Evolutionary conservation across 2,888 invertebrate species (phyloP).

Genomic region (Heliconius ethilla): DNA sequence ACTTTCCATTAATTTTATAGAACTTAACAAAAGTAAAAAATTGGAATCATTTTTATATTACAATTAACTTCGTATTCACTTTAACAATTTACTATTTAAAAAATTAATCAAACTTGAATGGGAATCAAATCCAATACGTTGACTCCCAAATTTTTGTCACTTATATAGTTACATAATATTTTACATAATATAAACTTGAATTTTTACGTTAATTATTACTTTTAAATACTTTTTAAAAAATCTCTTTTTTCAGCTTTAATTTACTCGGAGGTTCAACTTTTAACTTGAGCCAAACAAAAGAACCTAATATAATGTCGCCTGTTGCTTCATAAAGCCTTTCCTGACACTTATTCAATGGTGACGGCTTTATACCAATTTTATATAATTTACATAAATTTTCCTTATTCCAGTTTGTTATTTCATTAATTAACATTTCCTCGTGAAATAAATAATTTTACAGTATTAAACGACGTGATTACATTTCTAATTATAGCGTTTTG

Average conservation of each 20-base stretch:
- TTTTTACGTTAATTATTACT: too few species aligned
- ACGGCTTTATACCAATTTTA: slow-evolving; percentile 35
- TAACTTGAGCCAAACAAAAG: slow-evolving; percentile 29
- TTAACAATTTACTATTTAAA: too few species aligned
- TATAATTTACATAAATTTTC: slow-evolving; percentile 28
- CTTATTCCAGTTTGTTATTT: slow-evolving; percentile 19
- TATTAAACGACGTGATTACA: neutral
- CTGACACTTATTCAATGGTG: slow-evolving; percentile 41
- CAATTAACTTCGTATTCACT: too few species aligned
- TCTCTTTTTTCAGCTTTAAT: neutral
- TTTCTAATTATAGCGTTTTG: neutral
- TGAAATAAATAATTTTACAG: slow-evolving; percentile 10
- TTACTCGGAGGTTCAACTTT: slow-evolving; percentile 1
- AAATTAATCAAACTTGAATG: too few species aligned
- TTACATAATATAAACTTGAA: too few species aligned
- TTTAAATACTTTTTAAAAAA: too few species aligned
- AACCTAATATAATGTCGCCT: slow-evolving; percentile 42
- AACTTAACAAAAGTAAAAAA: too few species aligned
- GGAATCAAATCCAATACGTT: too few species aligned
- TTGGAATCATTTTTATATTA: too few species aligned
- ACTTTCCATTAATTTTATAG: too few species aligned
- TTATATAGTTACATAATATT: too few species aligned
- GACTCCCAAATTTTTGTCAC: too few species aligned
- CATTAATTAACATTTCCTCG: slow-evolving; percentile 14
- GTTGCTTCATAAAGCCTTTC: slow-evolving; percentile 43